A percentile compares a stretch with the other conserved stretches of the same genome.
Evolutionary conservation across 2,888 invertebrate species (phyloP).

Genomic region (Heteromurus nitidus): DNA sequence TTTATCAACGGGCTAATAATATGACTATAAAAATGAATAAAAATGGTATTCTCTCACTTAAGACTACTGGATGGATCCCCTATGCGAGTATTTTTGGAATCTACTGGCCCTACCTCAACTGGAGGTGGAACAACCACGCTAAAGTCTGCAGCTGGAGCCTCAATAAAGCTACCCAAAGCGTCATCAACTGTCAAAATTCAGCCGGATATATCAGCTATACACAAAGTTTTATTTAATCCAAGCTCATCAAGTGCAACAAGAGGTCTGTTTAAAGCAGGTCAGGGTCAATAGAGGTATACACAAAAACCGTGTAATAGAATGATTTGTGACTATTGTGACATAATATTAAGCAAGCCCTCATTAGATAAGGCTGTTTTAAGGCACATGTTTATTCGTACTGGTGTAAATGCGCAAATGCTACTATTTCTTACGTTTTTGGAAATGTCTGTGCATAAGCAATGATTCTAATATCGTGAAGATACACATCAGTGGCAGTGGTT

Average conservation of each 20-base stretch:
- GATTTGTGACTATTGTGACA: no score
- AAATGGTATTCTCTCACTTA: not conserved
- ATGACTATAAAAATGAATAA: not conserved
- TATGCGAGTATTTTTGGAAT: conserved; percentile 92
- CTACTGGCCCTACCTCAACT: conserved; percentile 78
- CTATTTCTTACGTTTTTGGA: no score
- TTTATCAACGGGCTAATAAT: no score
- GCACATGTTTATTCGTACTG: no score
- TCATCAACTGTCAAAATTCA: conserved; percentile 76
- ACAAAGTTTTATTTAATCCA: conserved; percentile 81
- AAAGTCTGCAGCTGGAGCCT: conserved; percentile 73
- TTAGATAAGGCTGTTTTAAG: no score
- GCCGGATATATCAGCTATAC: conserved; percentile 83
- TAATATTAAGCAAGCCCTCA: no score
- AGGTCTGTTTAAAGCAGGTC: conserved; percentile 72
- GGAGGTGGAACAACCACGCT: conserved; percentile 66
- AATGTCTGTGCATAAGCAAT: no score
- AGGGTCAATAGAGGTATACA: conserved; percentile 57
- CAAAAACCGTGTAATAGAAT: no score
- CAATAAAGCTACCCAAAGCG: conserved; percentile 77
- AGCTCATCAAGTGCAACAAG: conserved; percentile 72
- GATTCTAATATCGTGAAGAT: no score
- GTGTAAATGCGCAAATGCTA: no score
- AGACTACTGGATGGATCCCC: conserved; percentile 88
- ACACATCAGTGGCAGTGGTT: no score